These are phyloP conservation scores for Drosophila ochracea DNA, from an alignment of 2,888 invertebrate species.

Conservation along the genomic window DNA sequence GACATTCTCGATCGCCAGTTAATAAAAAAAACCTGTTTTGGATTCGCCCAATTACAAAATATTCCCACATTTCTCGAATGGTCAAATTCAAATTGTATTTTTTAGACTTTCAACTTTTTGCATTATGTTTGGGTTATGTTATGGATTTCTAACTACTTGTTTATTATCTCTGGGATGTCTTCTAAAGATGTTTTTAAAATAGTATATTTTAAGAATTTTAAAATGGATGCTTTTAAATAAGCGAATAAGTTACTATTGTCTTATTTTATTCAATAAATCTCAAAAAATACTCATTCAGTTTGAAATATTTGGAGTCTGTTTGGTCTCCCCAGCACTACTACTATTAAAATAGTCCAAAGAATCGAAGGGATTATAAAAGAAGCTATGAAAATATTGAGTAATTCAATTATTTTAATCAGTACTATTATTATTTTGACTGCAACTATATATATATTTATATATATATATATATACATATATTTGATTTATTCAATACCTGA, in stretches of 20 bases:
- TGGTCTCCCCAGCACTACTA: background rate
- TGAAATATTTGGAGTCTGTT: too few relatives aligned
- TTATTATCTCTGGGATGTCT: background rate
- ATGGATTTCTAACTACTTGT: background rate
- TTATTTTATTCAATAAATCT: background rate
- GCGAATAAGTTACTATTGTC: background rate
- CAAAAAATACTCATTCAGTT: background rate
- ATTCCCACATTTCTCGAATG: background rate
- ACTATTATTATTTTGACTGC: background rate
- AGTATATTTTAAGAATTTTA: background rate
- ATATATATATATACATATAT: background rate
- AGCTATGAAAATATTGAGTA: background rate
- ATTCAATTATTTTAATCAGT: background rate
- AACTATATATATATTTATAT: background rate
- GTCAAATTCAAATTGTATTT: background rate
- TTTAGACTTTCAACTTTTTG: background rate
- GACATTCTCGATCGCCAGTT: too few relatives aligned
- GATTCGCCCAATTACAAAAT: background rate
- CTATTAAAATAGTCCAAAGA: background rate
- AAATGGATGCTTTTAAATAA: too few relatives aligned
- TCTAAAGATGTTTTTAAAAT: background rate
- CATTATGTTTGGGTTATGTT: background rate
- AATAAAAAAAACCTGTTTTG: background rate
- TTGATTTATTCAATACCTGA: background rate
- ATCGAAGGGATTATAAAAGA: background rate